Percentiles rank a stretch among this genome's conserved stretches.
Conservation (phyloP, 2,797 vertebrate genomes). For the Corythornis leucogaster region DNA sequence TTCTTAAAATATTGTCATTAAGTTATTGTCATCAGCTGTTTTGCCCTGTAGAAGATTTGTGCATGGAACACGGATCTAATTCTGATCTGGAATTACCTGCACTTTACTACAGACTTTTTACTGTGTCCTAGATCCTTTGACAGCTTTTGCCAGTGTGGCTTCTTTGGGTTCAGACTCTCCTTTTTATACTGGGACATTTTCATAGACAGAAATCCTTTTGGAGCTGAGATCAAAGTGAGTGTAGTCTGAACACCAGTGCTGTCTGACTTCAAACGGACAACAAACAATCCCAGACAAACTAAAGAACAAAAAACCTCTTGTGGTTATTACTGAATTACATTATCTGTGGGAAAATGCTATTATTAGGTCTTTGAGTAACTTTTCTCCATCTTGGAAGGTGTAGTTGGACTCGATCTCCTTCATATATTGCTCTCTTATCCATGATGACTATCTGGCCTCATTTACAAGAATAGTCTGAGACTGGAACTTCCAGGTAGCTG, state of each 20-base stretch:
- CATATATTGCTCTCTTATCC: background rate
- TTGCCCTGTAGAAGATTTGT: background rate
- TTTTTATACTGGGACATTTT: background rate
- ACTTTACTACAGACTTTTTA: background rate
- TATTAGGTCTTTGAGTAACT: background rate
- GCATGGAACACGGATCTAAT: background rate
- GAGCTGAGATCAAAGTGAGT: background rate
- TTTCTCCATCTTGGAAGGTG: background rate
- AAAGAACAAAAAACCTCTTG: background rate
- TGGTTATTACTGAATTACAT: background rate
- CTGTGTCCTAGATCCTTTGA: background rate
- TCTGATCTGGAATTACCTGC: background rate
- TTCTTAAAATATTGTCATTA: background rate
- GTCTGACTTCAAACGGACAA: background rate
- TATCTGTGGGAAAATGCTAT: background rate
- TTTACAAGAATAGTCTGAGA: background rate
- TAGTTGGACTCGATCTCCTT: background rate
- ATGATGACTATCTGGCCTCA: fast-evolving
- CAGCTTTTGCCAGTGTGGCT: background rate
- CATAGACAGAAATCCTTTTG: background rate
- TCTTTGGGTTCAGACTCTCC: background rate
- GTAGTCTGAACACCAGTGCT: background rate
- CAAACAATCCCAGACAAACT: background rate
- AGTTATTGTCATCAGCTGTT: background rate
- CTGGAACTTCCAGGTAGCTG: background rate